Evolutionary conservation across 2,888 invertebrate species (phyloP), one percentile per base, ranked within the genome.

Genomic region (Kuschelorhynchus macadamiae): DNA sequence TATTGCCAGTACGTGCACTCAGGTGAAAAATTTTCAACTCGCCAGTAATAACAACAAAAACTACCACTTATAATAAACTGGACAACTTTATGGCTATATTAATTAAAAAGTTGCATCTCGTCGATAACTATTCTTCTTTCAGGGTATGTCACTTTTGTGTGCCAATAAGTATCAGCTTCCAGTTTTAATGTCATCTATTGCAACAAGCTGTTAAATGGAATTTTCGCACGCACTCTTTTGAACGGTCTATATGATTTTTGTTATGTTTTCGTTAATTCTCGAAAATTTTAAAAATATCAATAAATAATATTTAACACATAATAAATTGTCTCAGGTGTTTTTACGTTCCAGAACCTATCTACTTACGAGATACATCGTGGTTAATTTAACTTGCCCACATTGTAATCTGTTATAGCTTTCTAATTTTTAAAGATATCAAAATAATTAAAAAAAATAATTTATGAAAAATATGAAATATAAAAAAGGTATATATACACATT

Each of bases 61-160:
- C 47, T 25, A 25, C 8, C 25, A 21, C 2, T 50, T 14, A 16
- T 17, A 3, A 33, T 50, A 50, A 50, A 50, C 32, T 12, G 30
- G 50, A 33, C 50, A 14, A n/a, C n/a, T n/a, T 50, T 50, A 50
- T 32, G 12, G 32, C 50, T 50, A 30, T 32, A 47, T 50, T 14
- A 50, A 32, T 32, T 21, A 50, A 50, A 50, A 50, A 50, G 21
- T 1, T 32, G 5, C 32, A 50, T 32, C 21, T 30, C 50, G 50
- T 11, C 25, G 44, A n/a, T 25, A 25, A 20, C 46, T 32, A 21
- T 41, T 21, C 57, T 46, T 57, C 46, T 57, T 42, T 57, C 32
- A 14, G 17, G 30, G 44, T 57, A 57, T 46, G 46, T 42, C 57
- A 44, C 46, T 57, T 57, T 46, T 57, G 57, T 44, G 41, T 57